phyloP scores from a whole-genome alignment of 2,888 invertebrate species.

The Unio delphinus region DNA sequence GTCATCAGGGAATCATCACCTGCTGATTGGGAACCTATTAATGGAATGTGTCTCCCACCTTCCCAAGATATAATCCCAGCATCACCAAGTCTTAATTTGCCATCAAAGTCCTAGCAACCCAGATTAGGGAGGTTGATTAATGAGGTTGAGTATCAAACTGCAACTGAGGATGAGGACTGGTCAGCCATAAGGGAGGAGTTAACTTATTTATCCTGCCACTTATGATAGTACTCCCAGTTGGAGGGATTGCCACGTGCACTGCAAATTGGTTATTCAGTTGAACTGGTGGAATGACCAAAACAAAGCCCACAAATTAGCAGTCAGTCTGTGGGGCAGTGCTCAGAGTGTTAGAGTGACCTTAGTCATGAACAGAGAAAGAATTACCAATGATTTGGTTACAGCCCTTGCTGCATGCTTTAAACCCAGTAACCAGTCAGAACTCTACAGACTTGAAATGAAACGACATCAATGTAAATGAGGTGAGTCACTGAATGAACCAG shows the following conservation, averaged over 20 bases:
- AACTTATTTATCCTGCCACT: not conserved
- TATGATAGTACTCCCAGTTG: slow-evolving; percentile 2
- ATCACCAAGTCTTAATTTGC: too few species aligned
- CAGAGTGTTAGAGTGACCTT: slow-evolving; percentile 2
- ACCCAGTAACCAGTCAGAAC: slow-evolving; percentile 6
- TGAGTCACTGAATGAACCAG: not conserved
- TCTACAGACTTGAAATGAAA: slow-evolving; percentile 3
- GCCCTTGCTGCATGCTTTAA: slow-evolving; percentile 7
- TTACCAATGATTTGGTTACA: not conserved
- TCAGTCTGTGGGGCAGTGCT: slow-evolving; percentile 3
- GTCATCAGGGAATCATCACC: too few species aligned
- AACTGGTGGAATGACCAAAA: slow-evolving; percentile 2
- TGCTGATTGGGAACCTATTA: too few species aligned
- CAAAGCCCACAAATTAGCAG: slow-evolving; percentile 5
- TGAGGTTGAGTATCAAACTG: too few species aligned
- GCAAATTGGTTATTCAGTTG: slow-evolving; percentile 2
- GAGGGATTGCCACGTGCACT: slow-evolving; percentile 3
- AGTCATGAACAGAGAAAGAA: not conserved
- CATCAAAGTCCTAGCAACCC: too few species aligned
- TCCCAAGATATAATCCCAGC: too few species aligned
- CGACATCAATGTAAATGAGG: slow-evolving; percentile 1
- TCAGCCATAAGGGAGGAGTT: too few species aligned
- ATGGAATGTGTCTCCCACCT: too few species aligned
- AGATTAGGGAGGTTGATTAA: too few species aligned
- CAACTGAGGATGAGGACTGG: too few species aligned